These are phyloP conservation scores for Drosophila truncata DNA, from an alignment of 1,140 invertebrate species.

Conservation along the genomic window DNA sequence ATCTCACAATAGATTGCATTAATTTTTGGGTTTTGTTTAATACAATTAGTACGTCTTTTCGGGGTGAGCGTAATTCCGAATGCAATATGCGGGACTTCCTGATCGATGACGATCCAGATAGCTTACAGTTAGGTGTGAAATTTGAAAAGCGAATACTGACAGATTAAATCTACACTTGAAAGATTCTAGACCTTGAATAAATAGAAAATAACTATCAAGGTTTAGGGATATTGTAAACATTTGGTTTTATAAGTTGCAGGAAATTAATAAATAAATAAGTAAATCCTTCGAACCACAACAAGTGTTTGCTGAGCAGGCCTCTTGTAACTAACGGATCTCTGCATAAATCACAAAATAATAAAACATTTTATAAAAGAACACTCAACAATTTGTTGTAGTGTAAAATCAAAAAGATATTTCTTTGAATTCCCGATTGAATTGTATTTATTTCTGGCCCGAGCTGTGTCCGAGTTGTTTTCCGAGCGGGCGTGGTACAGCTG, in stretches of 20 bases:
- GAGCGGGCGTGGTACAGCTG: constrained; percentile 69
- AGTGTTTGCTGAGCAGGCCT: background rate
- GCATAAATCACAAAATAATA: background rate
- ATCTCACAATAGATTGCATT: constrained; percentile 69
- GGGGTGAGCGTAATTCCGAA: constrained; percentile 34
- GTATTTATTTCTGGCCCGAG: constrained; percentile 21
- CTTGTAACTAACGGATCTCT: background rate
- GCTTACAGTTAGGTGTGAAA: constrained; percentile 45
- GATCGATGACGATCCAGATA: constrained; percentile 49
- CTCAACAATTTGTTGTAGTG: background rate
- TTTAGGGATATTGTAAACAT: background rate
- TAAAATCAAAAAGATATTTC: background rate
- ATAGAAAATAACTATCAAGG: background rate
- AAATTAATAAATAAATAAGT: background rate
- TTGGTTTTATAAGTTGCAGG: background rate
- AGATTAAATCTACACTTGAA: background rate
- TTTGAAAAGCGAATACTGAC: background rate
- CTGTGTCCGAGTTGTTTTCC: constrained; percentile 18
- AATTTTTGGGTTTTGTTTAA: constrained; percentile 61
- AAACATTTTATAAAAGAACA: background rate
- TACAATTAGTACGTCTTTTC: constrained; percentile 71
- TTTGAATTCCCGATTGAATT: constrained; percentile 38
- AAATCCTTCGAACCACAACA: too few species aligned
- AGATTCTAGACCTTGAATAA: background rate
- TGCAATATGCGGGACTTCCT: constrained; percentile 60